These are phyloP conservation scores for Urosaurus nigricauda DNA, from an alignment of 2,797 vertebrate genomes.

Conservation along the genomic window DNA sequence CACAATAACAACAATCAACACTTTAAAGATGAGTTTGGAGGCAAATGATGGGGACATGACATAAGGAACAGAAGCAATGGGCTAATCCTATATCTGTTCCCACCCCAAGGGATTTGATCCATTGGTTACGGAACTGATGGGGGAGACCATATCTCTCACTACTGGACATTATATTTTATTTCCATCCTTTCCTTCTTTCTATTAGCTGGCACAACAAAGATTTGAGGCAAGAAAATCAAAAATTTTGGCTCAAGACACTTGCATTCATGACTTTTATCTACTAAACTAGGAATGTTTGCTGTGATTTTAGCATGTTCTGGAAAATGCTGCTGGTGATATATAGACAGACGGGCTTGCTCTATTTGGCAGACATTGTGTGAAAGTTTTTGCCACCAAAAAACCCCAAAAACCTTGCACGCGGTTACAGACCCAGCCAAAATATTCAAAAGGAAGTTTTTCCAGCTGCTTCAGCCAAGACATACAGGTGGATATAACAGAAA, in stretches of 20 bases:
- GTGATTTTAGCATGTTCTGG: conserved; percentile 49
- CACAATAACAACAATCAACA: background rate
- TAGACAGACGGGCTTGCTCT: background rate
- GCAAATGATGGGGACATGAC: background rate
- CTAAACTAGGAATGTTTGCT: conserved; percentile 49
- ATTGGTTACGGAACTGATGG: background rate
- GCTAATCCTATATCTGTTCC: background rate
- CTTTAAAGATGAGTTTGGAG: background rate
- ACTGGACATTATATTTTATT: background rate
- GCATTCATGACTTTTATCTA: background rate
- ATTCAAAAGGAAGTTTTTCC: conserved; percentile 58
- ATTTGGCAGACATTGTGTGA: conserved; percentile 66
- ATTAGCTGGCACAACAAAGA: background rate
- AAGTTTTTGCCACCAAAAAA: conserved; percentile 66
- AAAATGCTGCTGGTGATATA: conserved; percentile 55
- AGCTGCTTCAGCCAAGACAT: conserved; percentile 48
- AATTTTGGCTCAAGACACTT: background rate
- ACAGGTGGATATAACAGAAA: conserved; percentile 56
- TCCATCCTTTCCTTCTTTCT: background rate
- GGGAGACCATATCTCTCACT: background rate
- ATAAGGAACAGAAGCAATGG: background rate
- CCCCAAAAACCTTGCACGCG: conserved; percentile 11
- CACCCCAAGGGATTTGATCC: too few species aligned
- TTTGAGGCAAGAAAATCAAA: background rate
- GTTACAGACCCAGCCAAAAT: conserved; percentile 59